Base-by-base conservation (phyloP, 2,888 invertebrate species). In the Linyphia triangularis region DNA sequence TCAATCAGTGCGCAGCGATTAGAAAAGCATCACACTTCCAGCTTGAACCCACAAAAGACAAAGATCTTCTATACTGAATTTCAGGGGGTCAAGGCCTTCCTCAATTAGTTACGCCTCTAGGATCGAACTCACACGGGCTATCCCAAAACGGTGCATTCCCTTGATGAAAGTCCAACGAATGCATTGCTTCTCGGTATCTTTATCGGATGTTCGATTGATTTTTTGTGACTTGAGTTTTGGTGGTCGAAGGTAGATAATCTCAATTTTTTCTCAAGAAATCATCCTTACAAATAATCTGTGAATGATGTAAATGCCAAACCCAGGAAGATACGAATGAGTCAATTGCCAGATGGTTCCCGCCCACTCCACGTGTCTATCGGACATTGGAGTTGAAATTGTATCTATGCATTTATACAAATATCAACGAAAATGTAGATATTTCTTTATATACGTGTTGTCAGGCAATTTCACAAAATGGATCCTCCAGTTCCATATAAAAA, bases 1-100 rank as follows among this genome's bases (percentile, higher is more conserved):
- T 16, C 75, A 75, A 84, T 73, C 65, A 61, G 37, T 61, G 51
- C 10, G n/a, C n/a, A n/a, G n/a, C 30, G 82, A 83, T 73, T 83
- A 65, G 65, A 26, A 37, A 61, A 72, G 19, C 33, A 67, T 79
- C 57, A 79, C 26, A 40, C 51, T 28, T 65, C 28, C 63, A 43
- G 13, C n/a, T 19, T 19, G 37, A 51, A 72, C 72, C 72, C 82
- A 82, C 70, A 61, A 51, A 19, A 57, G 37, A 67, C 43, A 84
- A 84, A 51, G 73, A 70, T 28, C 67, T 22, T 30, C 37, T 33
- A 65, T 65, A n/a, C 51, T n/a, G 51, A 51, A 51, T 70, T 59
- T 28, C 43, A 40, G n/a, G 43, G 43, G 83, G 83, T 83, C 83
- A 83, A 72, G 73, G 63, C 75, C n/a, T 43, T 33, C 13, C n/a